Percentiles rank a stretch among this genome's conserved stretches.
These are phyloP conservation scores for Euwallacea similis DNA, from an alignment of 1,140 invertebrate genomes.

Conservation along the genomic window DNA sequence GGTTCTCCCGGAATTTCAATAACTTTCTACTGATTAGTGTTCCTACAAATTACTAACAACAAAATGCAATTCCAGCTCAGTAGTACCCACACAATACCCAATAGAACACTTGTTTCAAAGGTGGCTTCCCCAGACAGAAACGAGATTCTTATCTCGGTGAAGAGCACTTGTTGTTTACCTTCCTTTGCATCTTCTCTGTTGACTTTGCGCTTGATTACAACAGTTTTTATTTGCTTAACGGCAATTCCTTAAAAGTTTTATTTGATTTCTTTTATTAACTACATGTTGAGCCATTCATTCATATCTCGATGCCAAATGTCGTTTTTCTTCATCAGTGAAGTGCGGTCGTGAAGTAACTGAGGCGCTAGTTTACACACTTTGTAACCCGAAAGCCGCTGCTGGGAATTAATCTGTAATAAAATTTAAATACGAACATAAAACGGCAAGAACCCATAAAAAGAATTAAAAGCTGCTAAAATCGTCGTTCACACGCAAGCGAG, in stretches of 20 bases:
- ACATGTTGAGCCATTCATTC: slow-evolving; percentile 22
- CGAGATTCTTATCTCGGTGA: slow-evolving; percentile 30
- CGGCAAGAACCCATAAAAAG: slow-evolving; percentile 16
- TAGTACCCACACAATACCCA: background rate
- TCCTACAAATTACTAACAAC: too few species aligned
- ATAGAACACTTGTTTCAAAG: slow-evolving; percentile 8
- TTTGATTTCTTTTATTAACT: slow-evolving; percentile 31
- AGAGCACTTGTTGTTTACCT: slow-evolving; percentile 32
- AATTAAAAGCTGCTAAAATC: slow-evolving; percentile 27
- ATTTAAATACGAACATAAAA: slow-evolving; percentile 21
- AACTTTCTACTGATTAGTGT: too few species aligned
- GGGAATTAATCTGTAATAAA: slow-evolving; percentile 20
- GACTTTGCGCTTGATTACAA: slow-evolving; percentile 35
- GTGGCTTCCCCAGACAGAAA: background rate
- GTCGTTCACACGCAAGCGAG: slow-evolving; percentile 33
- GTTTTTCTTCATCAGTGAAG: background rate
- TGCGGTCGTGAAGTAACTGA: background rate
- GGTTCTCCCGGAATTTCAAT: too few species aligned
- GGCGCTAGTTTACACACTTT: background rate
- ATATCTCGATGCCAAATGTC: slow-evolving; percentile 5
- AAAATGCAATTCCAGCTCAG: too few species aligned
- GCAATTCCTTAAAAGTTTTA: slow-evolving; percentile 29
- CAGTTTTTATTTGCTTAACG: slow-evolving; percentile 36
- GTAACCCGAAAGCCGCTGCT: background rate
- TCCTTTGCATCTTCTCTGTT: slow-evolving; percentile 31